These are phyloP conservation scores for Himalopsyche phryganea DNA, from an alignment of 1,140 invertebrate genomes.

Conservation along the genomic window DNA sequence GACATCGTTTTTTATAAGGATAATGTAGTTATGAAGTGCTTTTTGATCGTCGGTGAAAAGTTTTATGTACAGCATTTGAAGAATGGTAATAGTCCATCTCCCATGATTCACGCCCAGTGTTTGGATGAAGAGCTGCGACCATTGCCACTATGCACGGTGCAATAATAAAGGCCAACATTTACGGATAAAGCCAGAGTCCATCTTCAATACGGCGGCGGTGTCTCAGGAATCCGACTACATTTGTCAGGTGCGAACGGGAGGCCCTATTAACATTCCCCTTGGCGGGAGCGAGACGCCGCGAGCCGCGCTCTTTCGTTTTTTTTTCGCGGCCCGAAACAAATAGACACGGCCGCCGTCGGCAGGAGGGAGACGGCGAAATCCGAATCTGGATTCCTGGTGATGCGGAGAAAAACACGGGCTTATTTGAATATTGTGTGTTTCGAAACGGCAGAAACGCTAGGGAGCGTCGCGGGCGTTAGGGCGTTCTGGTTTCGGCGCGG, in stretches of 20 bases:
- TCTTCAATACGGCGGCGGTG: background rate
- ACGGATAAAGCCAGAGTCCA: no score
- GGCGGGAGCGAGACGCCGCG: constrained; percentile 19
- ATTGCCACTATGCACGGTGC: no score
- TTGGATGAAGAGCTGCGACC: no score
- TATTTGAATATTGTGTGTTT: constrained; percentile 32
- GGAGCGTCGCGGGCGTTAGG: constrained; percentile 17
- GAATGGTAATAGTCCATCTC: no score
- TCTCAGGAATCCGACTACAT: constrained; percentile 33
- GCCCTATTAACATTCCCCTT: constrained; percentile 22
- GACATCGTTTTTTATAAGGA: no score
- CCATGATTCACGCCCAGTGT: background rate
- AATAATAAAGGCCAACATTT: no score
- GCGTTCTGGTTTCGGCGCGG: constrained; percentile 8
- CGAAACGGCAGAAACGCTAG: constrained; percentile 16
- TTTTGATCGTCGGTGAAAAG: no score
- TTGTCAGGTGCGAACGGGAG: constrained; percentile 32
- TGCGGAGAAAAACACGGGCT: constrained; percentile 33
- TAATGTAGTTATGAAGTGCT: no score
- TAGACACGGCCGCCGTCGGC: background rate
- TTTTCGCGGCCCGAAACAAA: constrained; percentile 25
- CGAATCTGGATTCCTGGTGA: constrained; percentile 34
- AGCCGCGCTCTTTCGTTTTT: constrained; percentile 21
- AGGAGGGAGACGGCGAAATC: constrained; percentile 21
- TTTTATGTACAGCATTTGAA: no score